Evolutionary conservation across 2,888 invertebrate species (phyloP), one percentile per base, ranked within the genome.

Genomic region (Sphinx pinastri): DNA sequence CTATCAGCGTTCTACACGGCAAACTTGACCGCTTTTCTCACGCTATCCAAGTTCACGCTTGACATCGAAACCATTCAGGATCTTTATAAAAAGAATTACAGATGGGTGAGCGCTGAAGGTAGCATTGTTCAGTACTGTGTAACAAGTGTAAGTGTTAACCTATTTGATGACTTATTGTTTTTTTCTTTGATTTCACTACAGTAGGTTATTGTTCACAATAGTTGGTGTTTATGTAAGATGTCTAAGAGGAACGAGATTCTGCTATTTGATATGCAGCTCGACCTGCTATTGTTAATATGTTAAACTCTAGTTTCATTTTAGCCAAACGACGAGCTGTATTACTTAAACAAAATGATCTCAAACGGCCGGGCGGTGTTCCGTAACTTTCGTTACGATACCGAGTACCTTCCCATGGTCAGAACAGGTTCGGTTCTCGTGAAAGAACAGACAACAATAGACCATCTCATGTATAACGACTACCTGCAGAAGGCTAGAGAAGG

Each of bases 1-100:
- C 91, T 98, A 66, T 98, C 98, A 0, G 97, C 98, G 13, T 98
- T 98, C 88, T 98, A 98, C 88, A 98, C 98, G 3, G 98, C 98
- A 11, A 98, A 98, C 88, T 92, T 98, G 82, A 98, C 98, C 0
- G 98, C 98, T 14, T 98, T 98, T 84, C 94, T 98, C 68, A 98
- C 98, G 0, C 91, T 98, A 19, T 98, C 98, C 8, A 96, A 96
- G 85, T 98, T 98, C 79, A 97, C 97, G 0, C 91, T 98, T 77
- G 97, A 97, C 19, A 97, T 97, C 66, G 96, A 96, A 77, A 95
- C 94, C 54, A 94, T 97, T 0, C 86, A 95, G 60, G 97, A 98
- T 83, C 95, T 98, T 73, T 87, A 85, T 58, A 90, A 88, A 78
- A 96, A 96, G 81, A 95, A 95, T 81, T 96, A 96, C 76, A 92